Conservation (phyloP, 1,140 invertebrate species). For the Nomia melanderi region DNA sequence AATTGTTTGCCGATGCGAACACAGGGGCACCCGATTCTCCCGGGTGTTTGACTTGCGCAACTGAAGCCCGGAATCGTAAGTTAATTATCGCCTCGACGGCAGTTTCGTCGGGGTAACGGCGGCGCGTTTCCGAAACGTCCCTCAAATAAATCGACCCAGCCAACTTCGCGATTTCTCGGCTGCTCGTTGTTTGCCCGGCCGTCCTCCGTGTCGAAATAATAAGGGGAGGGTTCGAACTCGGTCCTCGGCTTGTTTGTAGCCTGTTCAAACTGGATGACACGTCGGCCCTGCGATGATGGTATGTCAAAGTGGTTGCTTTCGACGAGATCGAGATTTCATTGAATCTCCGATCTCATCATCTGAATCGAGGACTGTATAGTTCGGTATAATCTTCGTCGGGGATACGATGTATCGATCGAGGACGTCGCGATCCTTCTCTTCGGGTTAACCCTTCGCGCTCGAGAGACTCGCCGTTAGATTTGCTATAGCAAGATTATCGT, state of each 20-base stretch:
- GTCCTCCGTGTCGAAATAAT: background rate
- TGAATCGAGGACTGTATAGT: background rate
- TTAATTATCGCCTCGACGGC: conserved; percentile 55
- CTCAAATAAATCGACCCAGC: conserved; percentile 34
- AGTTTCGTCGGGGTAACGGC: conserved; percentile 23
- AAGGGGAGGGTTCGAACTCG: background rate
- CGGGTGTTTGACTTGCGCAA: conserved; percentile 55
- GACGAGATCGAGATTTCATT: too few relatives aligned
- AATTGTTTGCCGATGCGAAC: conserved; percentile 70
- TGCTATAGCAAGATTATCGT: too few relatives aligned
- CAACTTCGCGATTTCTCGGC: background rate
- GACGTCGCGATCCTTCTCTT: conserved; percentile 24
- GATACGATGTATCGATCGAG: background rate
- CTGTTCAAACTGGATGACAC: background rate
- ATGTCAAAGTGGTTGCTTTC: too few relatives aligned
- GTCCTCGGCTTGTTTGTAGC: background rate
- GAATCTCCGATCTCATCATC: too few relatives aligned
- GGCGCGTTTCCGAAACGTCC: conserved; percentile 24
- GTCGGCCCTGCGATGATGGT: too few relatives aligned
- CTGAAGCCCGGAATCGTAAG: conserved; percentile 52
- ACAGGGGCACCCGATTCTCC: conserved; percentile 41
- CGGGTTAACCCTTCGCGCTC: too few relatives aligned
- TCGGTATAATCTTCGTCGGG: background rate
- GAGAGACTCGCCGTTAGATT: too few relatives aligned
- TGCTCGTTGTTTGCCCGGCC: background rate